phyloP scores from a whole-genome alignment of 1,140 invertebrate species.

The Diorhabda carinulata region DNA sequence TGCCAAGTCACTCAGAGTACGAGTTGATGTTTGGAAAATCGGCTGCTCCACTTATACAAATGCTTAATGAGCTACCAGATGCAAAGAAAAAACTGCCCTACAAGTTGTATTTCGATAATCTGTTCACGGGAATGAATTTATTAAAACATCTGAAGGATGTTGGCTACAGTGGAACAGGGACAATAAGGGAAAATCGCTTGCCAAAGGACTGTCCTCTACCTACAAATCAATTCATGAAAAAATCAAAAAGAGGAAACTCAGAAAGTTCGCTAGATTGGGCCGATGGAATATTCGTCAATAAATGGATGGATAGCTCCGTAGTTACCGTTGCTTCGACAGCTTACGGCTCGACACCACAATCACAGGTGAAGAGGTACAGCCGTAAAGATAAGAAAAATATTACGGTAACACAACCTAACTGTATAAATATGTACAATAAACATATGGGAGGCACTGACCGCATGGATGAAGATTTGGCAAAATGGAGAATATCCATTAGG shows the following conservation, averaged over 20 bases:
- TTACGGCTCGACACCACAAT: slow-evolving; percentile 19
- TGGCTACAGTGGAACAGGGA: slow-evolving; percentile 11
- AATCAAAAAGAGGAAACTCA: slow-evolving; percentile 8
- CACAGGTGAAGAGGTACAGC: slow-evolving; percentile 30
- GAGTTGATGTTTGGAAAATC: too few relatives aligned
- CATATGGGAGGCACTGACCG: too few relatives aligned
- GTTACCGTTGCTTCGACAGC: slow-evolving; percentile 33
- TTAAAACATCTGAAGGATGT: slow-evolving; percentile 6
- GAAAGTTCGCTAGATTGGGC: too few relatives aligned
- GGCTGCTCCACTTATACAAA: slow-evolving; percentile 25
- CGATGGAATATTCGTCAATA: slow-evolving; percentile 9
- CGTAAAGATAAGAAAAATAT: slow-evolving; percentile 24
- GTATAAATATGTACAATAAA: too few relatives aligned
- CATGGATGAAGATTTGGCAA: too few relatives aligned
- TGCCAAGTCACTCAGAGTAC: too few relatives aligned
- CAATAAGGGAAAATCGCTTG: slow-evolving; percentile 17
- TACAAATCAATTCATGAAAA: slow-evolving; percentile 10
- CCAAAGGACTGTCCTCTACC: slow-evolving; percentile 7
- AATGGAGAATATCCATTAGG: too few relatives aligned
- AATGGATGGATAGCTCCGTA: slow-evolving; percentile 25
- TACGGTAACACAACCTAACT: too few relatives aligned
- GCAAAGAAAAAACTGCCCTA: slow-evolving; percentile 6
- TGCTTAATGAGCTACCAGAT: slow-evolving; percentile 28
- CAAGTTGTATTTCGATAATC: slow-evolving; percentile 17
- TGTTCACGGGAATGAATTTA: slow-evolving; percentile 12